Conservation (phyloP, 2,797 vertebrate genomes). For the Peromyscus attwateri region DNA sequence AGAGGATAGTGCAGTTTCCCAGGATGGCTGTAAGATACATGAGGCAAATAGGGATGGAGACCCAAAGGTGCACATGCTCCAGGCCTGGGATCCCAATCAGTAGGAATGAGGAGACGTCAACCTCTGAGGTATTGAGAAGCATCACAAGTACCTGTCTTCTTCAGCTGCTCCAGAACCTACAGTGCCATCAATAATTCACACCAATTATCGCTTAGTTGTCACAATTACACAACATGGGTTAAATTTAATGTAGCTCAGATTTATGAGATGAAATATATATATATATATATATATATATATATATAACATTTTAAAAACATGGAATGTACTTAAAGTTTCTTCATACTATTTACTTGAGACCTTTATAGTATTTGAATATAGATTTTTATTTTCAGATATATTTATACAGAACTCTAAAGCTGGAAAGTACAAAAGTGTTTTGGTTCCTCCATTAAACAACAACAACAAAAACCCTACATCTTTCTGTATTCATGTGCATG, state of each 20-base stretch:
- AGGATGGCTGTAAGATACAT: conserved; percentile 52
- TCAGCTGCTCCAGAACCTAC: not conserved
- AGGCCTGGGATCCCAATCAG: conserved; percentile 60
- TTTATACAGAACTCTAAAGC: not conserved
- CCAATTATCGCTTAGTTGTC: conserved; percentile 1
- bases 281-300: no score
- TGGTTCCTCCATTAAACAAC: not conserved
- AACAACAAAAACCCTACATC: not conserved
- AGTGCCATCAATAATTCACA: not conserved
- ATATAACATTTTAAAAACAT: not conserved
- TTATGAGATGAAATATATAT: not conserved
- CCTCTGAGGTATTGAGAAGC: conserved; percentile 48
- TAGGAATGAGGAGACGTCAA: conserved; percentile 53
- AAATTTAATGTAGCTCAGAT: conserved; percentile 1
- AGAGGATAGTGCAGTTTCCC: conserved; percentile 58
- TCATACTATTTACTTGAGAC: not conserved
- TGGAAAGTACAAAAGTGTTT: not conserved
- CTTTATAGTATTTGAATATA: not conserved
- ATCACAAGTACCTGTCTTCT: not conserved
- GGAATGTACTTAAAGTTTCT: not conserved
- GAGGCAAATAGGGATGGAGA: conserved; percentile 57
- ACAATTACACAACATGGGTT: not conserved
- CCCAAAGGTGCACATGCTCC: not conserved
- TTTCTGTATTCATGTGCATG: not conserved
- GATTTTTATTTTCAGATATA: not conserved